Percentiles rank a stretch among this genome's conserved stretches.
Evolutionary conservation across 2,113 vertebrate species (phyloP).

Genomic region (Coreoperca whiteheadi): DNA sequence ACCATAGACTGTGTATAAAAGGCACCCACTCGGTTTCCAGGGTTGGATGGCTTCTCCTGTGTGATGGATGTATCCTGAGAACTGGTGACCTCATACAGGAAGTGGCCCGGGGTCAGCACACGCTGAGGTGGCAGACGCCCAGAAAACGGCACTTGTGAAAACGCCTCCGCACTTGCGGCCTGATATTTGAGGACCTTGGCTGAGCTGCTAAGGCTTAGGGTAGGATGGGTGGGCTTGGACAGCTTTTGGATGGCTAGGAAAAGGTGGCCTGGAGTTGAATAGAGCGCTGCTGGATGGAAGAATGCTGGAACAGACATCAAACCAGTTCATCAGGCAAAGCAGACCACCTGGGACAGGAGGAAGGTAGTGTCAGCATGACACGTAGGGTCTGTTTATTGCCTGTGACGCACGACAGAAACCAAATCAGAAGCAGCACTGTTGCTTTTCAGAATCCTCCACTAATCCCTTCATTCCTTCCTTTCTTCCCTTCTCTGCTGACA

Average conservation of each 20-base stretch:
- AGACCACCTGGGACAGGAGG: constrained; percentile 23
- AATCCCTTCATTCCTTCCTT: constrained; percentile 36
- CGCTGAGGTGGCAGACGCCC: constrained; percentile 60
- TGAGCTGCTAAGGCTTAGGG: not conserved
- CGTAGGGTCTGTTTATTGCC: constrained; percentile 42
- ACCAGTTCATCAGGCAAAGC: constrained; percentile 16
- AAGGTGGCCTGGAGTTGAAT: constrained; percentile 10
- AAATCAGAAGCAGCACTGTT: constrained; percentile 37
- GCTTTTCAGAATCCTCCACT: constrained; percentile 42
- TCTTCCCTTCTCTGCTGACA: constrained; percentile 24
- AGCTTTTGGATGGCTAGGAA: constrained; percentile 30
- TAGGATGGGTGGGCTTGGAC: constrained; percentile 31
- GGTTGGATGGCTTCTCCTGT: constrained; percentile 42
- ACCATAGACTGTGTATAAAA: no score
- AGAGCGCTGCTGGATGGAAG: constrained; percentile 14
- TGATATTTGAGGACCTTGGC: constrained; percentile 18
- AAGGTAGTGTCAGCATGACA: constrained; percentile 45
- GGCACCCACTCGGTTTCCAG: constrained; percentile 66
- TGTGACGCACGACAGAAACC: constrained; percentile 37
- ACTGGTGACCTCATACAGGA: constrained; percentile 80
- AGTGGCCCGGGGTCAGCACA: constrained; percentile 72
- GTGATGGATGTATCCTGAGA: constrained; percentile 81
- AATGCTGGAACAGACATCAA: constrained; percentile 47
- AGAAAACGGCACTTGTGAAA: constrained; percentile 56
- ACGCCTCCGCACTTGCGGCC: constrained; percentile 7